Base-by-base conservation (phyloP, 1,140 invertebrate genomes). In the Bombus superbus region DNA sequence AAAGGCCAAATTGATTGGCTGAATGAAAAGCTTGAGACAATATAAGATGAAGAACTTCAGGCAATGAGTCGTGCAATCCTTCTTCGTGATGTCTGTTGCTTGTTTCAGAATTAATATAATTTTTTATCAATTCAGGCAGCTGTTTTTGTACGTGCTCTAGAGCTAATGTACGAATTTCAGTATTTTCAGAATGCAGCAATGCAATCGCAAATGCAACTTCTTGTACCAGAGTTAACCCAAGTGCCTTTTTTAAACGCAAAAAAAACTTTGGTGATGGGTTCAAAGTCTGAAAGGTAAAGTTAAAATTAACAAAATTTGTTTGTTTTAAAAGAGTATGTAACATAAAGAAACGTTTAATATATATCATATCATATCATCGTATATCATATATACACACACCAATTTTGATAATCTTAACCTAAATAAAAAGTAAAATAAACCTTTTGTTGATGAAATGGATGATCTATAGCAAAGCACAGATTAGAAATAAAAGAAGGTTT, bases 201-300 rank as follows among this genome's bases (percentile, higher is more conserved):
- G 97, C 97, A 92, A 99, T 96, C 59, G 97, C 98, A 95, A 99
- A 97, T 38, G 98, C 97, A 92, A 98, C 97, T 96, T 99, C 98
- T 95, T 98, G 98, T 28, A 98, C 97, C 90, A 97, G 96, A 76
- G 97, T 97, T 88, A 99, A 96, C 92, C 97, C 97, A 87, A 99
- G 96, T 91, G 98, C 96, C 96, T 98, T 97, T 94, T 97, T 97
- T 80, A 99, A 96, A 92, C 98, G 97, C 92, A 96, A 95, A 94
- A 99, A 97, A 92, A 99, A 97, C 92, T 98, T 97, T 88, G 96
- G 94, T 87, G 97, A 96, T 90, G 97, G 96, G 95, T 97, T 97
- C 91, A 98, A 95, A 92, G 96, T 96, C 97, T 98, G 95, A 86
- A 97, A 78, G 40, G 18, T 72, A 38, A 80, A 80, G 4, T 79